These are phyloP conservation scores for Embiotoca jacksoni DNA, from an alignment of 2,113 vertebrate genomes.

Conservation along the genomic window DNA sequence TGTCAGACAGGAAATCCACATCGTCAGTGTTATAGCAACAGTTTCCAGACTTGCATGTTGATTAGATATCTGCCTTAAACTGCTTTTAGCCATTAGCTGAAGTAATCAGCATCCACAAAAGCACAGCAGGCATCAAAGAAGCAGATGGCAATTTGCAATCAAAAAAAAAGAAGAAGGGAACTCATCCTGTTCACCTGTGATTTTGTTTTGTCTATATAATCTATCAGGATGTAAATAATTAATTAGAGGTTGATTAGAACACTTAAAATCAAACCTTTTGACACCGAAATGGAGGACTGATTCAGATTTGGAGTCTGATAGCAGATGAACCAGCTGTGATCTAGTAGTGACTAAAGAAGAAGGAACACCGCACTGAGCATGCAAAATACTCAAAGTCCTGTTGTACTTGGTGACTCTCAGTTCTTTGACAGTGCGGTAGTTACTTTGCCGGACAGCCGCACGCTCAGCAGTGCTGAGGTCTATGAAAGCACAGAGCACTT, in stretches of 20 bases:
- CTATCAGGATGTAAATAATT: not conserved
- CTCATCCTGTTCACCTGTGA: conserved; percentile 17
- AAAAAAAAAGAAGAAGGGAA: conserved; percentile 22
- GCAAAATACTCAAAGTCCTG: conserved; percentile 45
- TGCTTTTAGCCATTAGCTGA: conserved; percentile 38
- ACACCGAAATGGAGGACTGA: not conserved
- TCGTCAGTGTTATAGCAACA: conserved; percentile 14
- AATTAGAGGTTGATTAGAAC: not conserved
- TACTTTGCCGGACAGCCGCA: conserved; percentile 52
- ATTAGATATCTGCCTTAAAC: conserved; percentile 43
- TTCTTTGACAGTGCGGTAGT: conserved; percentile 61
- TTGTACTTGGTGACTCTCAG: conserved; percentile 59
- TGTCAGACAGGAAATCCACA: conserved; percentile 23
- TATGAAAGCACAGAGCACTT: conserved; percentile 74
- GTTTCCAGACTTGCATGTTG: conserved; percentile 18
- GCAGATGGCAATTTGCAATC: conserved; percentile 49
- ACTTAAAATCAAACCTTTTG: not conserved
- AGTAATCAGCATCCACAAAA: conserved; percentile 47
- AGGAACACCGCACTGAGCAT: conserved; percentile 39
- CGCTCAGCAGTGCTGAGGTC: conserved; percentile 64
- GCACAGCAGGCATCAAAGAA: conserved; percentile 38
- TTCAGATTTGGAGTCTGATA: conserved; percentile 1
- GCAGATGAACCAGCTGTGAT: conserved; percentile 21
- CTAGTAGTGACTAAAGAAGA: conserved; percentile 3
- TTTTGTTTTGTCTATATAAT: not conserved